Conservation (phyloP, 2,113 vertebrate genomes). For the Pithys albifrons region DNA sequence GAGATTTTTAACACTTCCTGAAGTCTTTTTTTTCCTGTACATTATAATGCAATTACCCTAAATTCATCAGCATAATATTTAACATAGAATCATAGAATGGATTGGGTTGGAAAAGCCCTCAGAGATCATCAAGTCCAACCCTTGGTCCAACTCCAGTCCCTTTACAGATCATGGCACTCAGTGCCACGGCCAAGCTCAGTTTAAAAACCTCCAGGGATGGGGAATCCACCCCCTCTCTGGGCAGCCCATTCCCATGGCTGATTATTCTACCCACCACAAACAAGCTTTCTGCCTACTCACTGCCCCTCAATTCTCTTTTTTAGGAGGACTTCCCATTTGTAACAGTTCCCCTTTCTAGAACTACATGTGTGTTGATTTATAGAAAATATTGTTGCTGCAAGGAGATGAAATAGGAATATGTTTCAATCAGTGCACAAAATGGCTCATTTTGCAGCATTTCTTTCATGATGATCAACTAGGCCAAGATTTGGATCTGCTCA, state of each 20-base stretch:
- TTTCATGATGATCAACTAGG: not conserved
- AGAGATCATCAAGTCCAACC: no score
- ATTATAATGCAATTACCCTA: not conserved
- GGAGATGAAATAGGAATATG: not conserved
- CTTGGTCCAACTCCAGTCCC: no score
- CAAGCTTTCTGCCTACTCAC: not conserved
- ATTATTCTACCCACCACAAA: not conserved
- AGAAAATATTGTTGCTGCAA: not conserved
- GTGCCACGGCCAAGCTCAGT: no score
- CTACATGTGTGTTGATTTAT: not conserved
- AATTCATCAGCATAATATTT: not conserved
- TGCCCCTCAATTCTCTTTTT: not conserved
- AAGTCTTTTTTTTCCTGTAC: not conserved
- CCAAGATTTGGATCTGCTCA: not conserved
- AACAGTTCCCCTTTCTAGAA: not conserved
- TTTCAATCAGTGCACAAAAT: not conserved
- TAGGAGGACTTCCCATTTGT: not conserved
- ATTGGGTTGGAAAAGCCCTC: no score
- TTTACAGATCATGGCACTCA: no score
- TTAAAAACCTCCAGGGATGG: no score
- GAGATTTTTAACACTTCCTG: not conserved
- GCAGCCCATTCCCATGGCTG: no score
- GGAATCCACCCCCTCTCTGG: no score
- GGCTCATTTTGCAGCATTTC: not conserved
- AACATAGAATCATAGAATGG: not conserved